A percentile compares a stretch with the other conserved stretches of the same genome.
Conservation (phyloP, 2,888 invertebrate genomes). For the Zaprionus lineosus region DNA sequence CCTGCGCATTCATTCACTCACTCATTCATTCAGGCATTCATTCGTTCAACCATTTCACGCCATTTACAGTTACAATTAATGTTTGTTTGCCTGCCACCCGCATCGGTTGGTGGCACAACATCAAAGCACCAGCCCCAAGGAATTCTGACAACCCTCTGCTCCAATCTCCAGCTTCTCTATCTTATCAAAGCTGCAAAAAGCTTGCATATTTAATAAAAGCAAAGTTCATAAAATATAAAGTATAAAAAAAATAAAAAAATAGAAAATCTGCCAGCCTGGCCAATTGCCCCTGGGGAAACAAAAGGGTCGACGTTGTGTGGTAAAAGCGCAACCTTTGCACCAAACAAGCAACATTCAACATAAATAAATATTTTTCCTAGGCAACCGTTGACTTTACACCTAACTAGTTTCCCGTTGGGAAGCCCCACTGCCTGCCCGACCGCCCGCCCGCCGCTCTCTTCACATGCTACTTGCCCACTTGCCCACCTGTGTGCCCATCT, state of each 20-base stretch:
- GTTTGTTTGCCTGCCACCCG: conserved; percentile 67
- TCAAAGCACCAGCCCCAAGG: conserved; percentile 54
- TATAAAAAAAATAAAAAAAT: conserved; percentile 2
- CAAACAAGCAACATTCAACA: conserved; percentile 44
- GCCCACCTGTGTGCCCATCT: conserved; percentile 13
- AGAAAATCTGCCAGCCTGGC: conserved; percentile 36
- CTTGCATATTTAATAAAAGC: conserved; percentile 73
- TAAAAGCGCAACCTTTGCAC: conserved; percentile 62
- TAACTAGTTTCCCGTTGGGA: conserved; percentile 43
- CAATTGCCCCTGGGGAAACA: conserved; percentile 56
- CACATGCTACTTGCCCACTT: background rate
- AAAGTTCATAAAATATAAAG: conserved; percentile 62
- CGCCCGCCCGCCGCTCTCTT: background rate
- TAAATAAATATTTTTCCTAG: conserved; percentile 65
- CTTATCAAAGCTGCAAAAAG: conserved; percentile 55
- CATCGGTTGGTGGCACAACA: conserved; percentile 43
- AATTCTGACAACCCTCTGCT: conserved; percentile 2
- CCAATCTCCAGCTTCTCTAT: conserved; percentile 2
- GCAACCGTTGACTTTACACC: conserved; percentile 58
- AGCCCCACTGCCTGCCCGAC: background rate
- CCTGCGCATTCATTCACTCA: conserved; percentile 36
- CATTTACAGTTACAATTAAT: conserved; percentile 76
- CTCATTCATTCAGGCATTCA: conserved; percentile 44
- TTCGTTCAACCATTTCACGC: conserved; percentile 68
- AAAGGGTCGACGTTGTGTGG: conserved; percentile 62